phyloP scores from a whole-genome alignment of 1,140 invertebrate species.

The Pteromalus puparum region DNA sequence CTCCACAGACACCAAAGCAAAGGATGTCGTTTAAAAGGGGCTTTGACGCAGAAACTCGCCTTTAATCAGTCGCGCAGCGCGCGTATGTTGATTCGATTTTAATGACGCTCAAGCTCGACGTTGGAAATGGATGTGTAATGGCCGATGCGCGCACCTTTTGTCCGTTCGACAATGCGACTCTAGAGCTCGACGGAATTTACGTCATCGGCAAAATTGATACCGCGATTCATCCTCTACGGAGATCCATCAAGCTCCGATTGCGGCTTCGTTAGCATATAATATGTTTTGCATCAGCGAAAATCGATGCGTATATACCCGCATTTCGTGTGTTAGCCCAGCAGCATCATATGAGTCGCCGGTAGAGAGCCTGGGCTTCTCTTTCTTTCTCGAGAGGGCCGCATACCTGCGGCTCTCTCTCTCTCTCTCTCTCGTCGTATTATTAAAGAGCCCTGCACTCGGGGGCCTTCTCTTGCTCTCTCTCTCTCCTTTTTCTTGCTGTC shows the following conservation, averaged over 20 bases:
- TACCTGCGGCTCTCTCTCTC: constrained; percentile 50
- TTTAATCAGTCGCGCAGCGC: background rate
- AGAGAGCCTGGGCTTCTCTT: background rate
- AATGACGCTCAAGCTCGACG: background rate
- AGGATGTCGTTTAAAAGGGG: constrained; percentile 14
- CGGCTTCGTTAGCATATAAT: constrained; percentile 12
- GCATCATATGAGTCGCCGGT: constrained; percentile 1
- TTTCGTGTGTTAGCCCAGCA: constrained; percentile 9
- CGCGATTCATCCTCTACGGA: no score
- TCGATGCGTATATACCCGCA: constrained; percentile 16
- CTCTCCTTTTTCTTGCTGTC: constrained; percentile 47
- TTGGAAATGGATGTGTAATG: background rate
- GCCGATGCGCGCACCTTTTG: no score
- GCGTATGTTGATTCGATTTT: background rate
- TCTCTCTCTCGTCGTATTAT: constrained; percentile 61
- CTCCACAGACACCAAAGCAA: background rate
- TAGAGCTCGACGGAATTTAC: no score
- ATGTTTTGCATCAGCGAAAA: constrained; percentile 20
- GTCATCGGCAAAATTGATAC: no score
- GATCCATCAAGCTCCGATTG: no score
- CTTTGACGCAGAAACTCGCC: background rate
- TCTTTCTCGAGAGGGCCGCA: constrained; percentile 47
- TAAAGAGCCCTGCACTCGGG: constrained; percentile 60
- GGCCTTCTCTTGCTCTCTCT: constrained; percentile 51
- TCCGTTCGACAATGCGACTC: no score